phyloP scores from a whole-genome alignment of 2,797 vertebrate species.

The Parauchenoglanis punctatus region DNA sequence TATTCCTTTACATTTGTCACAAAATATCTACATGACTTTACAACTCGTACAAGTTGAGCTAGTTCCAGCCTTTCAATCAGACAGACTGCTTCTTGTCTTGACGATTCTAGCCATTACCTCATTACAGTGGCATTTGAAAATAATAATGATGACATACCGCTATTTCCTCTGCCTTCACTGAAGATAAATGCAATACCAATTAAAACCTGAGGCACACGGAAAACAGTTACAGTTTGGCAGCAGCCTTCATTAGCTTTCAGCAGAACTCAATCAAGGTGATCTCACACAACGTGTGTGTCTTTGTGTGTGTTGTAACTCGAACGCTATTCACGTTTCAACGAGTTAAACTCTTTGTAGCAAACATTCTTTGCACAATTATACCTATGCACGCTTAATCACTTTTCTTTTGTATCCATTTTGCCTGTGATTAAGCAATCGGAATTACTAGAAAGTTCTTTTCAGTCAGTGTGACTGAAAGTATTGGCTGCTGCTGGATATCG shows the following conservation, averaged over 20 bases:
- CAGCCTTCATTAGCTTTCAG: slow-evolving; percentile 43
- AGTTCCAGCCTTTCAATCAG: slow-evolving; percentile 8
- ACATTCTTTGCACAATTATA: not conserved
- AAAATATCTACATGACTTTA: not conserved
- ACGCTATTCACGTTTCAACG: not conserved
- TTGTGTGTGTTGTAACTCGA: not conserved
- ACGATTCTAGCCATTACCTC: slow-evolving; percentile 18
- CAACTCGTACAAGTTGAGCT: not conserved
- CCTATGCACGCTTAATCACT: not conserved
- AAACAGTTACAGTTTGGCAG: slow-evolving; percentile 52
- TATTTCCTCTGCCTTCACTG: slow-evolving; percentile 42
- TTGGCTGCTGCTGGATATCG: not conserved
- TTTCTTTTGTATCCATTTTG: not conserved
- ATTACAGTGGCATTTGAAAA: slow-evolving; percentile 36
- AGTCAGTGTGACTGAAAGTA: not conserved
- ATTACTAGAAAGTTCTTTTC: slow-evolving; percentile 14
- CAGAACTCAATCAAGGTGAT: slow-evolving; percentile 25
- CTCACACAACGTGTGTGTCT: not conserved
- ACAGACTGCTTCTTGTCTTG: slow-evolving; percentile 19
- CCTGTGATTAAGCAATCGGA: not conserved
- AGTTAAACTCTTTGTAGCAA: not conserved
- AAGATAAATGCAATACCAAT: slow-evolving; percentile 47
- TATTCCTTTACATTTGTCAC: not conserved
- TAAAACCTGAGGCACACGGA: slow-evolving; percentile 46
- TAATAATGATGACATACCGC: slow-evolving; percentile 31